These are phyloP conservation scores for Heteronetta atricapilla DNA, from an alignment of 2,113 vertebrate genomes.

Conservation along the genomic window DNA sequence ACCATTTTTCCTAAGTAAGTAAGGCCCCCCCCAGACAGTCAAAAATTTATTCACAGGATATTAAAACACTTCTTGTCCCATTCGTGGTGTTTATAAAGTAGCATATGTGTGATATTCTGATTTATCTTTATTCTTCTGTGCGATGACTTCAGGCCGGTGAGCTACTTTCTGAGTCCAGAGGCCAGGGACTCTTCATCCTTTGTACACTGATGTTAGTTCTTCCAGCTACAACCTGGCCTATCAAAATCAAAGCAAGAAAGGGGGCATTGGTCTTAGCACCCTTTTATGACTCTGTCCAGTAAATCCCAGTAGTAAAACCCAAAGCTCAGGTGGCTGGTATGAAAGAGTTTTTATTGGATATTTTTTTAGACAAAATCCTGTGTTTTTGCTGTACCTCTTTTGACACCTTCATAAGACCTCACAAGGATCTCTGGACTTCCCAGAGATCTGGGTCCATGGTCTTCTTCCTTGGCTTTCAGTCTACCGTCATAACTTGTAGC, in stretches of 20 bases:
- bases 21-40: fast-evolving
- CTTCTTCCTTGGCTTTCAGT: neutral
- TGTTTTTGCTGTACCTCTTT: neutral
- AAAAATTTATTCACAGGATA: neutral
- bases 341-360: neutral
- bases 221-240: neutral
- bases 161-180: neutral
- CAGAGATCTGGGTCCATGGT: neutral
- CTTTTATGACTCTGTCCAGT: neutral
- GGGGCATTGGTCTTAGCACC: fast-evolving
- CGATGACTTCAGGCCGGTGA: neutral
- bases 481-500: neutral
- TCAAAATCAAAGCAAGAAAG: neutral
- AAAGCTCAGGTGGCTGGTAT: neutral
- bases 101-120: neutral
- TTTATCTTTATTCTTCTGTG: neutral
- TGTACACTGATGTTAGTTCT: neutral
- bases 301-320: neutral
- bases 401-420: neutral
- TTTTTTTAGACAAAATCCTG: neutral
- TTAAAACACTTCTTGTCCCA: neutral
- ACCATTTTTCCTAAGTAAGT: neutral
- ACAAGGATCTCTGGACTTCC: neutral
- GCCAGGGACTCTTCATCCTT: neutral
- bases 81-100: neutral